These are phyloP conservation scores for Diarsia rubi DNA, from an alignment of 2,888 invertebrate genomes.

Conservation along the genomic window DNA sequence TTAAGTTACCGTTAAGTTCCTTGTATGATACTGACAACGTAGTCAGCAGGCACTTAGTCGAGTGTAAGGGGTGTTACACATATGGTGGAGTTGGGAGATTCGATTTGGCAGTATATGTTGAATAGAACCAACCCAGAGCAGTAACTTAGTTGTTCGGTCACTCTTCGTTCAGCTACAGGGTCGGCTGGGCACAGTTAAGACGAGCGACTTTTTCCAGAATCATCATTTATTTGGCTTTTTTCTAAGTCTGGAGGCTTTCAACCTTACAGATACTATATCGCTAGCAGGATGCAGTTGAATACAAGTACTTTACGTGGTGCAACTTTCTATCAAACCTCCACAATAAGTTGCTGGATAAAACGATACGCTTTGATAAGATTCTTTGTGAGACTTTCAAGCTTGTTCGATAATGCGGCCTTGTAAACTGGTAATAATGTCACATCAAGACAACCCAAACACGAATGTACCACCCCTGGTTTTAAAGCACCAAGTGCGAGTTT, in stretches of 20 bases:
- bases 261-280: neutral
- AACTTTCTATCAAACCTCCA: no score
- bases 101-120: neutral
- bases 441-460: neutral
- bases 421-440: neutral
- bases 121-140: neutral
- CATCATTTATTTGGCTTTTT: neutral
- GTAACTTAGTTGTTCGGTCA: no score
- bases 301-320: neutral
- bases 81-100: neutral
- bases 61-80: slow-evolving; percentile 22
- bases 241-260: neutral
- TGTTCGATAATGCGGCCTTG: neutral
- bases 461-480: neutral
- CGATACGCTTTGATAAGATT: neutral
- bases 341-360: no score
- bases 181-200: neutral
- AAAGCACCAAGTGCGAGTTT: slow-evolving; percentile 29
- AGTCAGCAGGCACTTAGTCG: slow-evolving; percentile 48
- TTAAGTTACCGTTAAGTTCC: slow-evolving; percentile 70
- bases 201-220: neutral
- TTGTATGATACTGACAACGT: slow-evolving; percentile 63
- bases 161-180: neutral
- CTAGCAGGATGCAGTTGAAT: neutral
- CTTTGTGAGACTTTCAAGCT: neutral